Base-by-base conservation (phyloP, 2,113 vertebrate genomes). In the Podiceps cristatus region DNA sequence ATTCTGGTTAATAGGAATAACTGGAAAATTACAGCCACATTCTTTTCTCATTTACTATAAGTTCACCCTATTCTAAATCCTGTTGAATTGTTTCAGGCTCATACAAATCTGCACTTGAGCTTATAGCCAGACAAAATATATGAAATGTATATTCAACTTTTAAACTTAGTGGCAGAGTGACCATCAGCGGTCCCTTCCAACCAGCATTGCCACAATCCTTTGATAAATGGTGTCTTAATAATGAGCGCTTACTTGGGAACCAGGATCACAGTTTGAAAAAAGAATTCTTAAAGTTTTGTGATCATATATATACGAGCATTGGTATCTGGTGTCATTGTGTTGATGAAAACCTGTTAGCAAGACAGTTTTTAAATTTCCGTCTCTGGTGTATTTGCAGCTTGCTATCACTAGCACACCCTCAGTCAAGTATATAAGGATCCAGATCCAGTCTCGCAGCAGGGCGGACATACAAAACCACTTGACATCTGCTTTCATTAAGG, bases 391-490 rank as follows among this genome's bases (percentile, higher is more conserved):
- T 74, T 85, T 92, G 29, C 95, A 98, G 98, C 85, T 94, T 69
- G 97, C 94, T 45, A 50, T 98, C 88, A 96, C 86, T 13, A 98
- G 97, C 87, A 97, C 83, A 10, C 91, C 86, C 49, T 95, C 90
- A 11, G 71, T 45, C 3, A 50, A 90, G 60, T 93, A 96, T 7
- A 7, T 90, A 15, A 95, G 66, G 79, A 88, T 98, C 60, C 86
- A 96, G 84, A 97, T 97, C 53, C 96, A 96, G 47, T 95, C 98
- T 59, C 71, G 94, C 29, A 29, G 92, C 47, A 85, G 69, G 58
- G 59, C 10, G 4, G 92, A 91, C n/a, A 10, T 25, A 71, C 87
- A 97, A 88, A 97, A 66, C 53, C 83, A 59, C 45, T 77, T 49
- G 47, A 91, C 87, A 69, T 81, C 96, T 8, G 69, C 86, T 1